Conservation (phyloP, 2,113 vertebrate genomes). For the Fulica atra region DNA sequence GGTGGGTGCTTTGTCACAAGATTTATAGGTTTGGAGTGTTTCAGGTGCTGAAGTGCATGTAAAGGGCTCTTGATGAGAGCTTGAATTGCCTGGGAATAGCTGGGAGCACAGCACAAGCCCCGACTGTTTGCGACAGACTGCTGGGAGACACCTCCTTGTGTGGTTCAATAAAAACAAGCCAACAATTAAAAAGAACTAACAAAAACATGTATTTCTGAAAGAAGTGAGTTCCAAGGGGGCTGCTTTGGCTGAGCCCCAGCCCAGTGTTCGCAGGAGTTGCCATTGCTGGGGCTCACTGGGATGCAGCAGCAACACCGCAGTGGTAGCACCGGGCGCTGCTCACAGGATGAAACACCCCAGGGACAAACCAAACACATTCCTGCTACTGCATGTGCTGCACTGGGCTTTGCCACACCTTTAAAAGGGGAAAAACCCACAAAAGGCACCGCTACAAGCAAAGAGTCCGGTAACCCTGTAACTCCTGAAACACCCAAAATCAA, state of each 20-base stretch:
- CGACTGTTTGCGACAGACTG: not conserved
- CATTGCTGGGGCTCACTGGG: fast-evolving
- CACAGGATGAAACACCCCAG: fast-evolving
- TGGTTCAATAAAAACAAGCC: not conserved
- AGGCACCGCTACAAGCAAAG: not conserved
- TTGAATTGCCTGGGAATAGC: not conserved
- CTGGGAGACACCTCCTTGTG: not conserved
- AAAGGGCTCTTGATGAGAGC: not conserved
- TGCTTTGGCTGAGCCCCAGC: fast-evolving
- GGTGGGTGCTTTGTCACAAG: not conserved
- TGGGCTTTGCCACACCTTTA: not conserved
- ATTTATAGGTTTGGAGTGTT: not conserved
- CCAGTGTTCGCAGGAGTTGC: fast-evolving
- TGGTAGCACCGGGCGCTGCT: not conserved
- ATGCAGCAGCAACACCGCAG: fast-evolving
- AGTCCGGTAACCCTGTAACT: not conserved
- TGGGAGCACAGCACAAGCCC: not conserved
- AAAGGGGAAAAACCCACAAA: not conserved
- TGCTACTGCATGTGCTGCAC: fast-evolving
- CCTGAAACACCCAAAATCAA: not conserved
- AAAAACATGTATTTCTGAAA: fast-evolving
- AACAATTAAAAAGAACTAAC: not conserved
- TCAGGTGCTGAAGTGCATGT: not conserved
- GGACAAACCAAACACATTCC: not conserved
- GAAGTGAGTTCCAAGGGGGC: not conserved